phyloP scores from a whole-genome alignment of 2,797 vertebrate species.

The Pristis pectinata region DNA sequence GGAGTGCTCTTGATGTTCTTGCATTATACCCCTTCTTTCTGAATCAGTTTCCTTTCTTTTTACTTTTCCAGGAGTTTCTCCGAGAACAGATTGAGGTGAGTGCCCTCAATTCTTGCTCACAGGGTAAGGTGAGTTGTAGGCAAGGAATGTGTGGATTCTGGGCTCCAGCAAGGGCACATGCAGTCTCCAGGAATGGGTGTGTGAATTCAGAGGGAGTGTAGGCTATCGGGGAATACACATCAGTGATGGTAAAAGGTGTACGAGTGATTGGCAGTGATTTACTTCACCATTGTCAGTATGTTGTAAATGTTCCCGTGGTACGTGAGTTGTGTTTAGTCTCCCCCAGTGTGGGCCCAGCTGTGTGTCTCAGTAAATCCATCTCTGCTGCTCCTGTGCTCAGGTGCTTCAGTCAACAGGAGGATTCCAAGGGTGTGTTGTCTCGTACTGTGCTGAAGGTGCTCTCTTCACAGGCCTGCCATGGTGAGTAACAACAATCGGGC shows the following conservation, averaged over 20 bases:
- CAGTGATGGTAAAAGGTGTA: too few relatives aligned
- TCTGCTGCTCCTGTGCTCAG: slow-evolving; percentile 46
- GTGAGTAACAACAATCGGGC: slow-evolving; percentile 54
- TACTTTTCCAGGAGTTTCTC: slow-evolving; percentile 76
- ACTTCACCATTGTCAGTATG: not conserved
- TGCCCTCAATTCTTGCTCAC: not conserved
- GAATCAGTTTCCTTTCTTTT: slow-evolving; percentile 39
- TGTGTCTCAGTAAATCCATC: slow-evolving; percentile 21
- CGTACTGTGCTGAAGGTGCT: slow-evolving; percentile 82
- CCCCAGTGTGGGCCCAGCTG: not conserved
- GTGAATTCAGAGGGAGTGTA: not conserved
- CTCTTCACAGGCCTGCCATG: slow-evolving; percentile 90
- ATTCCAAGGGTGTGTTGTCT: slow-evolving; percentile 70
- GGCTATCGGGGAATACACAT: too few relatives aligned
- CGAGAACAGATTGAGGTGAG: slow-evolving; percentile 86
- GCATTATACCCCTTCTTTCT: not conserved
- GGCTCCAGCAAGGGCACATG: not conserved
- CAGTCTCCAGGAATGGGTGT: too few relatives aligned
- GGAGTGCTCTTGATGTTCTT: not conserved
- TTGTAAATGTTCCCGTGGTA: not conserved
- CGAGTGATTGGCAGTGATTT: not conserved
- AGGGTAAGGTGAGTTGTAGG: not conserved
- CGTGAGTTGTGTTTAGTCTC: too few relatives aligned
- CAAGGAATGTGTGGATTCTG: not conserved
- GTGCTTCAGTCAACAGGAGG: slow-evolving; percentile 66